phyloP scores from a whole-genome alignment of 2,113 vertebrate species.

The Gymnarchus niloticus region DNA sequence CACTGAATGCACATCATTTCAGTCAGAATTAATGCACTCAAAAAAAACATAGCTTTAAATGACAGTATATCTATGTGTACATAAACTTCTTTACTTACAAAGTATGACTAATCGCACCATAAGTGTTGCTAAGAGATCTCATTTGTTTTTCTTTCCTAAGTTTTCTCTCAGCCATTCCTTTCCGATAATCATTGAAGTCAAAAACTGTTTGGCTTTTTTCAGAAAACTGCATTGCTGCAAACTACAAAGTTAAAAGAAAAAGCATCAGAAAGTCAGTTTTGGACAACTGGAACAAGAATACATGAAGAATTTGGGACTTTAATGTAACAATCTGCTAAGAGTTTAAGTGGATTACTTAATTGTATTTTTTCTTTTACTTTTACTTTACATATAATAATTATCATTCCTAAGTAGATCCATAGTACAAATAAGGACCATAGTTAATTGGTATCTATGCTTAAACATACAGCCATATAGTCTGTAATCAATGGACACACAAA shows the following conservation, averaged over 20 bases:
- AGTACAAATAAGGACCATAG: too few species aligned
- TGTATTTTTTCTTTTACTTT: too few species aligned
- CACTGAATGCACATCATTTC: too few species aligned
- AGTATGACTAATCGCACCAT: constrained; percentile 52
- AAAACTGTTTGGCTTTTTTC: constrained; percentile 29
- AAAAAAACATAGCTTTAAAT: not conserved
- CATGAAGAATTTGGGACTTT: not conserved
- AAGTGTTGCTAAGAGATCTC: constrained; percentile 53
- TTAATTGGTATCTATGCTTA: too few species aligned
- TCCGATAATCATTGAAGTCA: constrained; percentile 57
- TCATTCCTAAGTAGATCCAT: too few species aligned
- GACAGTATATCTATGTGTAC: not conserved
- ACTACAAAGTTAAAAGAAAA: constrained; percentile 48
- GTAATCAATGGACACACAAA: too few species aligned
- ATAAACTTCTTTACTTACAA: constrained; percentile 55
- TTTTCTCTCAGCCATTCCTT: constrained; percentile 23
- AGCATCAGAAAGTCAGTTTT: not conserved
- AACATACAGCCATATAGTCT: too few species aligned
- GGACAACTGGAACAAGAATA: not conserved
- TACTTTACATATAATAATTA: too few species aligned
- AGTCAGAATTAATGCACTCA: not conserved
- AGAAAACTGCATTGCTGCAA: constrained; percentile 75
- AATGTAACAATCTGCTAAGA: not conserved
- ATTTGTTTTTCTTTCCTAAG: constrained; percentile 40
- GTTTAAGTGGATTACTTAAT: too few species aligned